Base-by-base conservation (phyloP, 2,113 vertebrate genomes). In the Todiramphus chloris region DNA sequence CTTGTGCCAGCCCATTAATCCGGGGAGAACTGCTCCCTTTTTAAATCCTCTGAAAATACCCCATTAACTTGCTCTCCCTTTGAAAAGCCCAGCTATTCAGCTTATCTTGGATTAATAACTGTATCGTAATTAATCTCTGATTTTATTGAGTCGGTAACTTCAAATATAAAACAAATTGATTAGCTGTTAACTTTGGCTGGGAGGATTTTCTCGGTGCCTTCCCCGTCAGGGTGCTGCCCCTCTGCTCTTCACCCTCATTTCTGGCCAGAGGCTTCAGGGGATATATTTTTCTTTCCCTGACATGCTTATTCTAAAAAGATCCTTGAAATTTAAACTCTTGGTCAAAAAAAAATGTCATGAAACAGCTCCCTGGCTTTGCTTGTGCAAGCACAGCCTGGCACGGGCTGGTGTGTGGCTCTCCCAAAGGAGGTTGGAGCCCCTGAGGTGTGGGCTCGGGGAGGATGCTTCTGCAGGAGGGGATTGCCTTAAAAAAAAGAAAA, bases 141-240 rank as follows among this genome's bases (percentile, higher is more conserved):
- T 84, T 89, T 79, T 69, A 90, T 79, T 82, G 87, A 76, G 77
- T 55, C 16, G 14, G 63, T 58, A 67, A 46, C 68, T 89, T 87
- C 63, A 83, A 64, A 58, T 20, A 41, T 46, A 74, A 93, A 60
- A 50, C 30, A 17, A 89, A 95, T 92, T 41, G 82, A 96, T 97
- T 33, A 80, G 63, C 2, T 31, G 41, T 77, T 73, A 82, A 51
- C 62, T 79, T 58, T 4, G 66, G 44, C 67, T 51, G 1, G 58
- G 19, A 64, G 84, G 90, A 17, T 91, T 90, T 89, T 79, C 66
- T 44, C 16, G 41, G 16, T 16, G 15, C 13, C 24, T 31, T 66
- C 59, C 41, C 58, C 13, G 2, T 2, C 21, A 31, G 58, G 35
- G n/a, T 13, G 1, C 33, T 25, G 66, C 66, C 82, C 43, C 73